Percentiles rank a stretch among this genome's conserved stretches.
These are phyloP conservation scores for Raillietiella orientalis DNA, from an alignment of 2,888 invertebrate genomes.

Conservation along the genomic window DNA sequence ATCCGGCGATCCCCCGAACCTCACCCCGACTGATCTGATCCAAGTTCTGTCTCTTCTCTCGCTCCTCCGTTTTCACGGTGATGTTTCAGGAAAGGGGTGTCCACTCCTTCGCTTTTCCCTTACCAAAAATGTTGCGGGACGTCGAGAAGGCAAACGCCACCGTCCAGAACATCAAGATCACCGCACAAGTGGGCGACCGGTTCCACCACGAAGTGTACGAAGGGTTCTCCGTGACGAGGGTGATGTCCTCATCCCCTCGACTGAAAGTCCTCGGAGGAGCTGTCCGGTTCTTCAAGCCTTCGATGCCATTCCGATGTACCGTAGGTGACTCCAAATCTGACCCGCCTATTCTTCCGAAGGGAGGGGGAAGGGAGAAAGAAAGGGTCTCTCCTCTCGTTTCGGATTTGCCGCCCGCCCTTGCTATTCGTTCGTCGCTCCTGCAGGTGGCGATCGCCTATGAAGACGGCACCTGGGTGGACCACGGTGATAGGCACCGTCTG, in stretches of 20 bases:
- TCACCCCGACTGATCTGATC: too few species aligned
- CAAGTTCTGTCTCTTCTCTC: too few species aligned
- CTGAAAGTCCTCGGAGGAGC: slow-evolving; percentile 58
- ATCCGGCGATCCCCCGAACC: too few species aligned
- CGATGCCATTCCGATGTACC: slow-evolving; percentile 61
- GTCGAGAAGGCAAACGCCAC: slow-evolving; percentile 34
- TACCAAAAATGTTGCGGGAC: slow-evolving; percentile 33
- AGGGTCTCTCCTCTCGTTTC: too few species aligned
- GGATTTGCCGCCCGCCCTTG: too few species aligned
- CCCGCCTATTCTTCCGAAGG: too few species aligned
- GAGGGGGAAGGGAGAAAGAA: too few species aligned
- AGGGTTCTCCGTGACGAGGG: slow-evolving; percentile 53
- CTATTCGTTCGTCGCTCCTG: background rate
- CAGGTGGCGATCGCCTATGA: slow-evolving; percentile 6
- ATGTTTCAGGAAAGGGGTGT: too few species aligned
- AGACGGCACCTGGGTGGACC: slow-evolving; percentile 6
- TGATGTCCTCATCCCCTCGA: slow-evolving; percentile 54
- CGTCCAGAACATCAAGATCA: slow-evolving; percentile 47
- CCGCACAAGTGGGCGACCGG: slow-evolving; percentile 55
- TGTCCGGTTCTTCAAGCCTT: slow-evolving; percentile 78
- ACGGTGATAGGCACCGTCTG: slow-evolving; percentile 6
- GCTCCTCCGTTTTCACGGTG: too few species aligned
- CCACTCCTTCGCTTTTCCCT: slow-evolving; percentile 52
- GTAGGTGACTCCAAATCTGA: slow-evolving; percentile 24
- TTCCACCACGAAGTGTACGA: slow-evolving; percentile 52